Evolutionary conservation across 2,888 invertebrate genomes (phyloP), one percentile per base, ranked within the genome.

Genomic region (Vanessa cardui): DNA sequence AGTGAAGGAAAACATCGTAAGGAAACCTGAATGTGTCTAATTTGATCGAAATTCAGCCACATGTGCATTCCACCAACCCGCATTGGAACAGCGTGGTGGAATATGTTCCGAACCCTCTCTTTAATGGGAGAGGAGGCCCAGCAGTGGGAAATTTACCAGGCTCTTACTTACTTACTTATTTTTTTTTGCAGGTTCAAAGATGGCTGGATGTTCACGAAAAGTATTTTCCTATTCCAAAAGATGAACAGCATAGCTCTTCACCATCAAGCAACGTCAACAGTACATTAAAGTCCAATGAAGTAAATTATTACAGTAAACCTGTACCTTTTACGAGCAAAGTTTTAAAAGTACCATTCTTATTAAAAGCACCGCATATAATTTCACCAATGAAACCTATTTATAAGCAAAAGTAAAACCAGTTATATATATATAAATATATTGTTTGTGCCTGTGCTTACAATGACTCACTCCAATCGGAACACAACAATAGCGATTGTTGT

Each of bases 151-250:
- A n/a, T n/a, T n/a, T n/a, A n/a, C n/a, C n/a, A n/a, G n/a, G n/a
- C n/a, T n/a, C n/a, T n/a, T n/a, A n/a, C n/a, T n/a, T n/a, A n/a
- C n/a, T n/a, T n/a, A n/a, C n/a, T n/a, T n/a, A n/a, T n/a, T n/a
- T 72, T 5, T 52, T 54, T 16, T 63, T 61, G 1, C 73, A 78
- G 79, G 78, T 78, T 2, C 72, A 76, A 58, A 69, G 66, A 52
- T 80, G 80, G 80, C 64, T 80, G 1, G 77, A 77, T 2, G 72
- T 73, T 2, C 78, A 80, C 61, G 74, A 73, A 33, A 76, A 77
- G 54, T 78, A 77, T 70, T 78, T 80, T n/a, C 45, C 58, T n/a
- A 50, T 54, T 15, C 15, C 69, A 16, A 56, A 18, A 49, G 63
- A 7, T 4, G n/a, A 45, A 44, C 31, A 20, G 21, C 54, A 44